Base-by-base conservation (phyloP, 2,113 vertebrate species). In the Cichladusa arquata region DNA sequence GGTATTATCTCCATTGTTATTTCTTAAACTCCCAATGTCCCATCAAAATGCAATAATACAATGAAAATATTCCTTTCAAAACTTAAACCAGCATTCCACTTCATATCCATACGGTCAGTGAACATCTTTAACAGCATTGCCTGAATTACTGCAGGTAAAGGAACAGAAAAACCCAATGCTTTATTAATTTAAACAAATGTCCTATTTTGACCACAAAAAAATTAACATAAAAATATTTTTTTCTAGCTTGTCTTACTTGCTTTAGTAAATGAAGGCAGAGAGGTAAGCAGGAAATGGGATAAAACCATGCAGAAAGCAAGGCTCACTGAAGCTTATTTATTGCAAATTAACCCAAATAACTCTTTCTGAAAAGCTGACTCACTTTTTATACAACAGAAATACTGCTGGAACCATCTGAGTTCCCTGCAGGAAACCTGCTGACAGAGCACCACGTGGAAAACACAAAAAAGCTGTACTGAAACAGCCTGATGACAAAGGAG, bases 351-450 rank as follows among this genome's bases (percentile, higher is more conserved):
- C 54, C 40, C 48, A 42, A 91, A 77, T 71, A 93, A 79, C 38
- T 60, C 58, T 57, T 86, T 83, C 66, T 77, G 78, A 93, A 92
- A 94, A 90, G 87, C 88, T 94, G 92, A 82, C 90, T 96, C 81
- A 86, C 36, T 82, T 84, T 91, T 78, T 90, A 65, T n/a, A 45
- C 81, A 85, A 88, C 74, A 87, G 50, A 81, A 87, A 45, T 57
- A 56, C 57, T 2, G 2, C 81, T 80, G 90, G 84, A 96, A 76
- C 53, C 65, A 79, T 69, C 70, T 72, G 48, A 93, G 53, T 11
- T 81, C 84, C 77, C 84, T 67, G 81, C 25, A 60, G 84, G 25
- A 95, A 96, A 73, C 42, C 61, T 80, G 79, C 93, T 95, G 95
- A 92, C 66, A 90, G 74, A 73, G 74, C 66, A 92, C 2, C 57